These are phyloP conservation scores for Leucosticte australis DNA, from an alignment of 2,113 vertebrate species.

Conservation along the genomic window DNA sequence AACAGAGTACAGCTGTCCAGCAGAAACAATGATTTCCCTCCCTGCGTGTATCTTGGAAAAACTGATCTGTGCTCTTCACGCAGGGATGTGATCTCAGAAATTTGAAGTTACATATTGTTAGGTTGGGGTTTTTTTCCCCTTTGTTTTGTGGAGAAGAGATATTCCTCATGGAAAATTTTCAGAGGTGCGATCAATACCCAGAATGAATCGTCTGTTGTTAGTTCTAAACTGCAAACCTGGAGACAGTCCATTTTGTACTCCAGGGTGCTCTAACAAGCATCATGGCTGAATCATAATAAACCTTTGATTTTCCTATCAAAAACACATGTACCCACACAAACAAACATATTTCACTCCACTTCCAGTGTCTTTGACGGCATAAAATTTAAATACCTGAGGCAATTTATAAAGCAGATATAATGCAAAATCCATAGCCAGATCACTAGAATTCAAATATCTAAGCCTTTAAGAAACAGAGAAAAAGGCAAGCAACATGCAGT, in stretches of 20 bases:
- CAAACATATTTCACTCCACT: neutral
- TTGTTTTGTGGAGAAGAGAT: neutral
- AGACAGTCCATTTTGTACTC: neutral
- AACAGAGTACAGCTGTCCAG: neutral
- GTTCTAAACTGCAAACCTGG: neutral
- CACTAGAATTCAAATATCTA: neutral
- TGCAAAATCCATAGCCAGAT: neutral
- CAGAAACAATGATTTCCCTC: neutral
- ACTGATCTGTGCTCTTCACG: neutral
- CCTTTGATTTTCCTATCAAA: neutral
- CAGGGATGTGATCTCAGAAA: neutral
- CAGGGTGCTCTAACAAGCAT: neutral
- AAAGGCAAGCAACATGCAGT: neutral
- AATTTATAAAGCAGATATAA: neutral
- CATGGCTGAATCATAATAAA: neutral
- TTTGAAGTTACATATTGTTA: neutral
- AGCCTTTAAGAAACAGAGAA: neutral
- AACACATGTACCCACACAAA: neutral
- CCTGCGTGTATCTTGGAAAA: neutral
- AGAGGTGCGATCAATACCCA: neutral
- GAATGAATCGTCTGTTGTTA: constrained; percentile 15
- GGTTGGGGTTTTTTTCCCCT: neutral
- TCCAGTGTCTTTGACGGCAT: neutral
- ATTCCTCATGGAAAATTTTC: constrained; percentile 6
- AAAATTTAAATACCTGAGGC: neutral